Percentiles rank a stretch among this genome's conserved stretches.
Evolutionary conservation across 2,797 vertebrate species (phyloP).

Genomic region (Gastrophryne carolinensis): DNA sequence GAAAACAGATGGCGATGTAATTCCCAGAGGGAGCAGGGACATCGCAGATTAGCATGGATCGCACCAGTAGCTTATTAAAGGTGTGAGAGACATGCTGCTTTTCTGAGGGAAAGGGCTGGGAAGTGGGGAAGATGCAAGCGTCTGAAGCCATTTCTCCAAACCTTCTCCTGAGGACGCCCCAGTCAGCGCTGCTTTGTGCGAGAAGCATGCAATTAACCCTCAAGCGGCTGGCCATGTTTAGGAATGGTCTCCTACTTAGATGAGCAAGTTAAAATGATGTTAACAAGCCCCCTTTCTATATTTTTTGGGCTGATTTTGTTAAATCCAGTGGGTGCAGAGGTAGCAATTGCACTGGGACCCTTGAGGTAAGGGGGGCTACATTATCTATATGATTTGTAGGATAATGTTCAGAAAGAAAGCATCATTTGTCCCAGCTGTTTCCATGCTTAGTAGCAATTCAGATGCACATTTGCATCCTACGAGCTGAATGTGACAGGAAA

Average conservation of each 20-base stretch:
- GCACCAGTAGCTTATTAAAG: conserved; percentile 51
- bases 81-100: conserved; percentile 37
- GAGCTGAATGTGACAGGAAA: no score
- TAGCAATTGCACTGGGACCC: no score
- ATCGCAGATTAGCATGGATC: conserved; percentile 49
- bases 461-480: no score
- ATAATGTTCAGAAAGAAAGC: no score
- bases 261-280: neutral
- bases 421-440: no score
- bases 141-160: conserved; percentile 26
- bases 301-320: no score
- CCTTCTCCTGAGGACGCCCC: conserved; percentile 23
- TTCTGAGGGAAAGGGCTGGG: conserved; percentile 17
- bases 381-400: no score
- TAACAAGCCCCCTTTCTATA: conserved; percentile 3
- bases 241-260: neutral
- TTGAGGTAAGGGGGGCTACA: no score
- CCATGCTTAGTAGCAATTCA: no score
- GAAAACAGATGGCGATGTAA: conserved; percentile 40
- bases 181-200: conserved; percentile 22
- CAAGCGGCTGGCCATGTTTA: neutral
- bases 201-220: conserved; percentile 8
- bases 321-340: no score
- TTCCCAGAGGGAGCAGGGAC: conserved; percentile 45
- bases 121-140: conserved; percentile 27